phyloP scores from a whole-genome alignment of 2,888 invertebrate genomes.

The Napeogenes inachia region DNA sequence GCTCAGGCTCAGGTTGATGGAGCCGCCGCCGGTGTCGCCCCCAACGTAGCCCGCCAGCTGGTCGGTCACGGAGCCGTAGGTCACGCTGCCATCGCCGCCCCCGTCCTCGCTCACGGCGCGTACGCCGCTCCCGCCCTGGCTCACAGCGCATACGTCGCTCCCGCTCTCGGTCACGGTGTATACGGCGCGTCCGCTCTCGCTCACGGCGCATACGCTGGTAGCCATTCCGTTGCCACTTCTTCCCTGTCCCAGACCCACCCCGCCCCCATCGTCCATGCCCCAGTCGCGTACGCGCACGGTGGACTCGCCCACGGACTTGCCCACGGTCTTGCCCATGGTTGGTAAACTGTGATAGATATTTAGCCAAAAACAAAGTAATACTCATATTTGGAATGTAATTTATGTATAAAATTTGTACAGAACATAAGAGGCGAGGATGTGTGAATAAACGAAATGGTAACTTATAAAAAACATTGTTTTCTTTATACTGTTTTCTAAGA shows the following conservation, averaged over 20 bases:
- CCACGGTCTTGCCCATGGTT: constrained; percentile 55
- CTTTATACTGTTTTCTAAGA: constrained; percentile 14
- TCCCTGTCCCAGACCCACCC: constrained; percentile 66
- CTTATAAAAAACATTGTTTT: constrained; percentile 26
- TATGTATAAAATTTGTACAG: constrained; percentile 58
- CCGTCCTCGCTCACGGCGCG: constrained; percentile 33
- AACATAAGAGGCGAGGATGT: constrained; percentile 65
- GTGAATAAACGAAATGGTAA: constrained; percentile 67
- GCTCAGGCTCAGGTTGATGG: constrained; percentile 66
- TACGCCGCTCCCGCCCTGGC: constrained; percentile 29
- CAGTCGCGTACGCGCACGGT: constrained; percentile 42
- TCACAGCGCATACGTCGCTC: constrained; percentile 38
- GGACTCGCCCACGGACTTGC: constrained; percentile 37
- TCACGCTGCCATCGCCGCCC: constrained; percentile 34
- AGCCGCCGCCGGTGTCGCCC: constrained; percentile 68
- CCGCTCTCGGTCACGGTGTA: constrained; percentile 40
- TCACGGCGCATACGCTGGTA: constrained; percentile 40
- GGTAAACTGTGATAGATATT: constrained; percentile 70
- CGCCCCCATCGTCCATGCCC: constrained; percentile 52
- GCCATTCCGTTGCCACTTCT: constrained; percentile 54
- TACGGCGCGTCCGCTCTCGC: constrained; percentile 46
- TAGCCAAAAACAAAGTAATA: constrained; percentile 62
- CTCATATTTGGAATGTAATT: constrained; percentile 69
- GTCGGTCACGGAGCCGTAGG: constrained; percentile 53
- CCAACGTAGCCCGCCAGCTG: constrained; percentile 65